phyloP scores from a whole-genome alignment of 2,797 vertebrate species.

The Sebastes reedi region DNA sequence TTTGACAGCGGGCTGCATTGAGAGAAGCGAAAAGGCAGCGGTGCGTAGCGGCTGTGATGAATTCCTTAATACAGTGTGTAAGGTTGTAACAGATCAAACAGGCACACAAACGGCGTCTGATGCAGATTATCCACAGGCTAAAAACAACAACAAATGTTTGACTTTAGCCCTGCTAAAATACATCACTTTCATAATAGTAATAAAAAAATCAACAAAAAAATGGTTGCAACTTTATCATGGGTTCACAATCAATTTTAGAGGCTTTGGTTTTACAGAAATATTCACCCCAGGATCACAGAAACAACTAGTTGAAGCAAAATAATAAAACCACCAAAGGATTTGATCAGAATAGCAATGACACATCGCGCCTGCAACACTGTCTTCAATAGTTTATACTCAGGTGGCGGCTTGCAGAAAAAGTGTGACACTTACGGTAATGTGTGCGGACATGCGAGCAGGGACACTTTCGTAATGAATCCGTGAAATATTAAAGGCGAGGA shows the following conservation, averaged over 20 bases:
- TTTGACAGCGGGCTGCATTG: constrained; percentile 9
- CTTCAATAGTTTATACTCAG: background rate
- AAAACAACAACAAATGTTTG: constrained; percentile 30
- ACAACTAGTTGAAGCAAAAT: background rate
- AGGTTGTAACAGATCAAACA: constrained; percentile 34
- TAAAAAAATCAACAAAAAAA: background rate
- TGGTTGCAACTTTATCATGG: background rate
- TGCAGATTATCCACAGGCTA: constrained; percentile 26
- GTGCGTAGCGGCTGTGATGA: constrained; percentile 23
- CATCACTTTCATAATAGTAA: background rate
- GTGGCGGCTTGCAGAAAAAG: background rate
- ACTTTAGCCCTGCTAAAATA: background rate
- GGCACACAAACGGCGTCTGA: constrained; percentile 18
- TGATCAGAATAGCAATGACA: background rate
- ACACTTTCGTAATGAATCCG: constrained; percentile 43
- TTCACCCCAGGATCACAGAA: background rate
- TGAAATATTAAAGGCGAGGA: constrained; percentile 45
- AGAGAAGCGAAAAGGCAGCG: constrained; percentile 15
- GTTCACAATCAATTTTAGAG: background rate
- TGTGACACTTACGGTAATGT: constrained; percentile 28
- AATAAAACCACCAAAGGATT: background rate
- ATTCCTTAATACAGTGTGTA: constrained; percentile 24
- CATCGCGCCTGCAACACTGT: background rate
- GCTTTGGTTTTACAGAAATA: background rate
- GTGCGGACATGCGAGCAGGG: constrained; percentile 22